Conservation (phyloP, 53 echinoderm and acorn worm genomes). For the Paelopatides confundens region DNA sequence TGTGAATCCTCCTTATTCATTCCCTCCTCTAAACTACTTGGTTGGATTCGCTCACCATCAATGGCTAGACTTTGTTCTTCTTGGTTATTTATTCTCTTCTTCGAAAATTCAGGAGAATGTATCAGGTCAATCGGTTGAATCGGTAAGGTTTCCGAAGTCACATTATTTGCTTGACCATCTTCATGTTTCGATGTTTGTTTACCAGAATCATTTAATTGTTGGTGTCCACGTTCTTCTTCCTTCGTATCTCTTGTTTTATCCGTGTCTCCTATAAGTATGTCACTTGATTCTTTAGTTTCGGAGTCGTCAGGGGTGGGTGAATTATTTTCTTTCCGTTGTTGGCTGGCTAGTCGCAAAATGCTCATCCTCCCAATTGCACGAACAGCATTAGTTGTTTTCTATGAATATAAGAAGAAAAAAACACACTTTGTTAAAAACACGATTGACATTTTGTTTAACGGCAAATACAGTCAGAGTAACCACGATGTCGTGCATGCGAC, state of each 20-base stretch:
- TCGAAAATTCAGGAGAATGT: neutral
- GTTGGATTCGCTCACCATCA: conserved; percentile 26
- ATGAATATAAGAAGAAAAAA: conserved; percentile 30
- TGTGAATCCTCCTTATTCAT: conserved; percentile 16
- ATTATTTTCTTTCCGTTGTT: conserved; percentile 47
- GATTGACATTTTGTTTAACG: too few relatives aligned
- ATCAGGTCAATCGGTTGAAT: neutral
- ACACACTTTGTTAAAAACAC: neutral
- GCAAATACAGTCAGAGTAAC: too few relatives aligned
- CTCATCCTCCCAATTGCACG: conserved; percentile 97
- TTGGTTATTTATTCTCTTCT: conserved; percentile 3
- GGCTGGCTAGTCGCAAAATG: conserved; percentile 75
- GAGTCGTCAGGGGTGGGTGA: neutral
- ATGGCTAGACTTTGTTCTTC: neutral
- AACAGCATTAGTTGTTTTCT: conserved; percentile 97
- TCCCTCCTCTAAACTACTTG: conserved; percentile 6
- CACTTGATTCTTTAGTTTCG: neutral
- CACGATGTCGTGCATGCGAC: too few relatives aligned
- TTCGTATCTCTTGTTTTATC: neutral
- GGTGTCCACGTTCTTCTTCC: neutral
- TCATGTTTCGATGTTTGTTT: neutral
- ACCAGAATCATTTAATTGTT: neutral
- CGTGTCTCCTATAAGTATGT: neutral
- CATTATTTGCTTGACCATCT: neutral
- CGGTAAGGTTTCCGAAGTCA: neutral